These are phyloP conservation scores for Heliconius charithonia DNA, from an alignment of 2,888 invertebrate genomes.

Conservation along the genomic window DNA sequence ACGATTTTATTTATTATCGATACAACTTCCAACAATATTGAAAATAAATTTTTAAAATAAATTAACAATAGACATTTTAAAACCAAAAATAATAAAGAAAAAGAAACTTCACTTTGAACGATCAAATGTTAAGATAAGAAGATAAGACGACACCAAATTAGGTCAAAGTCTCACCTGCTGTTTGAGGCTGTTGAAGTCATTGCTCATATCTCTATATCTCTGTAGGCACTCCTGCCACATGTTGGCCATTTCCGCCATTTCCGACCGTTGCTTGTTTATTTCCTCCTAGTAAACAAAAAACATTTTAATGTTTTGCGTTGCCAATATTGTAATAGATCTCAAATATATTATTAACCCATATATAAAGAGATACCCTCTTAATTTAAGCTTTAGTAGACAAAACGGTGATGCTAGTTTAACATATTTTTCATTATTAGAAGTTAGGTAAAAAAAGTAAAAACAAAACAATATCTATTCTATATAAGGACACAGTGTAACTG, in stretches of 20 bases:
- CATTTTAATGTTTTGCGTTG: not conserved
- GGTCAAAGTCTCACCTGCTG: slow-evolving; percentile 60
- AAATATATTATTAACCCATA: not conserved
- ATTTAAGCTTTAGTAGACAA: too few relatives aligned
- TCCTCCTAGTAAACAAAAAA: slow-evolving; percentile 63
- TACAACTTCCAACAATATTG: not conserved
- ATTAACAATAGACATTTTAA: too few relatives aligned
- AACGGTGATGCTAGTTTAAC: too few relatives aligned
- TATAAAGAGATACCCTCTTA: too few relatives aligned
- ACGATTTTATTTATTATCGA: not conserved
- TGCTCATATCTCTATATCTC: slow-evolving; percentile 78
- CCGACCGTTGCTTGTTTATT: slow-evolving; percentile 76
- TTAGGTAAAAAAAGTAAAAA: not conserved
- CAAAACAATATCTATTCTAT: not conserved
- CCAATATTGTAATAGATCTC: not conserved
- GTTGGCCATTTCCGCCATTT: slow-evolving; percentile 78
- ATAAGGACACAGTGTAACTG: too few relatives aligned
- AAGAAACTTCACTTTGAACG: not conserved
- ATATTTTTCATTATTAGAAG: not conserved
- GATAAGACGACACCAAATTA: not conserved
- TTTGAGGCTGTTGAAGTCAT: slow-evolving; percentile 75
- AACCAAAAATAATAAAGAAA: not conserved
- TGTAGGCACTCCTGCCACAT: slow-evolving; percentile 81
- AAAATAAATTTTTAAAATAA: not conserved
- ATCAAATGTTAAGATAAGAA: not conserved